Evolutionary conservation across 2,888 invertebrate species (phyloP), one percentile per base, ranked within the genome.

Genomic region (Orthonychiurus folsomi): DNA sequence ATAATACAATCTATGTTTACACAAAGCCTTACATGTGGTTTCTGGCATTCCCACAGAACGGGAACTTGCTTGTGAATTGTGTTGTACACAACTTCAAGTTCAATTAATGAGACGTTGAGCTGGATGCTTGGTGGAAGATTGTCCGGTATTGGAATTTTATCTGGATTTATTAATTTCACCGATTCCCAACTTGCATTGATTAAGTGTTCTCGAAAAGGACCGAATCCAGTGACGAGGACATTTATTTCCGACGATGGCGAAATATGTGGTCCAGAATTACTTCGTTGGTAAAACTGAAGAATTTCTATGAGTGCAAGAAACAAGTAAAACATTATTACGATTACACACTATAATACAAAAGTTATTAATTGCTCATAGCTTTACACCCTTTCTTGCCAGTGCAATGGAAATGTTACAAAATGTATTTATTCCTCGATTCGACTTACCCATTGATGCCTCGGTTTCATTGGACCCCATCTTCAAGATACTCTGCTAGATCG

Each of bases 111-210:
- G 50, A 86, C 74, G 66, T 81, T 80, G 24, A 83, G 75, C 52
- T 65, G 67, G 20, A 67, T 70, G 5, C 62, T 65, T 25, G 65
- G 65, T 28, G 56, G 57, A 15, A 70, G 61, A 58, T 69, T 72
- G 18, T 67, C 62, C n/a, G 70, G 72, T 15, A 68, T 53, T 15
- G 61, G 48, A 27, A 72, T 67, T 12, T 66, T 61, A 55, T 70
- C 79, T 18, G 73, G 73, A 25, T 59, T 59, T 72, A 87, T 79
- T 61, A 82, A 75, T 74, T 85, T 84, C 0, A 89, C 90, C 2
- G 86, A 85, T 75, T 87, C 86, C 89, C 90, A 90, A 75, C 90
- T 91, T 0, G 91, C 85, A 76, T 92, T 92, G 12, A 86, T 79
- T 25, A 78, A 77, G 74, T 90, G 86, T 50, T 79, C 78, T 5